phyloP scores from a whole-genome alignment of 2,888 invertebrate species.

The Ellobium chinense region DNA sequence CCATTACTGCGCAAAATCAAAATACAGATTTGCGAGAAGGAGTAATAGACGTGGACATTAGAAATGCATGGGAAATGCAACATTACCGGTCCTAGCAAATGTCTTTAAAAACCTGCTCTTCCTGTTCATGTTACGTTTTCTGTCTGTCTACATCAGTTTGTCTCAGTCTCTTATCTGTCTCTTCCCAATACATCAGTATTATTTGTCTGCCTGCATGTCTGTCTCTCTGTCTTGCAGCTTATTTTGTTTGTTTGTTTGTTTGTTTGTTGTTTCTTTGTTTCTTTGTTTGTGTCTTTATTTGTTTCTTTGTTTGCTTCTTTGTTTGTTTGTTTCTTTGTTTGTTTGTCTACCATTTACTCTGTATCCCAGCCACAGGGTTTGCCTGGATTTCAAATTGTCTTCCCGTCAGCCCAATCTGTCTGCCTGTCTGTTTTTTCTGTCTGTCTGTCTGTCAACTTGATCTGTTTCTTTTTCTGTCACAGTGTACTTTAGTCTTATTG shows the following conservation, averaged over 20 bases:
- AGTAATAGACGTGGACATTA: too few species aligned
- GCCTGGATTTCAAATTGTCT: too few species aligned
- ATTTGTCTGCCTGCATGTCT: constrained; percentile 25
- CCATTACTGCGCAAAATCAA: too few species aligned
- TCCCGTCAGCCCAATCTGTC: neutral
- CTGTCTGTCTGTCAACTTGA: neutral
- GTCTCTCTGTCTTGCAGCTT: neutral
- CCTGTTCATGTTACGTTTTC: neutral
- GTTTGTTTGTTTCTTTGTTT: neutral
- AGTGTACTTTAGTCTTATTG: neutral
- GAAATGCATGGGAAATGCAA: too few species aligned
- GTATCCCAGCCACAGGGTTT: too few species aligned
- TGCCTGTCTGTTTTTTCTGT: neutral
- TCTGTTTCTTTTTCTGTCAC: neutral
- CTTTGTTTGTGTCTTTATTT: neutral
- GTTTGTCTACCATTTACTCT: neutral
- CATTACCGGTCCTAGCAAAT: too few species aligned
- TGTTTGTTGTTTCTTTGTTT: neutral
- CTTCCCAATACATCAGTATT: too few species aligned
- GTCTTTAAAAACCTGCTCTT: too few species aligned
- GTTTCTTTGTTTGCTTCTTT: neutral
- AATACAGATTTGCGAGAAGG: too few species aligned
- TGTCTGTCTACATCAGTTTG: constrained; percentile 7
- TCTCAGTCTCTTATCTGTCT: constrained; percentile 1
- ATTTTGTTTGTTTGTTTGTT: neutral